Conservation (phyloP, 2,888 invertebrate species). For the Heliconius erato region DNA sequence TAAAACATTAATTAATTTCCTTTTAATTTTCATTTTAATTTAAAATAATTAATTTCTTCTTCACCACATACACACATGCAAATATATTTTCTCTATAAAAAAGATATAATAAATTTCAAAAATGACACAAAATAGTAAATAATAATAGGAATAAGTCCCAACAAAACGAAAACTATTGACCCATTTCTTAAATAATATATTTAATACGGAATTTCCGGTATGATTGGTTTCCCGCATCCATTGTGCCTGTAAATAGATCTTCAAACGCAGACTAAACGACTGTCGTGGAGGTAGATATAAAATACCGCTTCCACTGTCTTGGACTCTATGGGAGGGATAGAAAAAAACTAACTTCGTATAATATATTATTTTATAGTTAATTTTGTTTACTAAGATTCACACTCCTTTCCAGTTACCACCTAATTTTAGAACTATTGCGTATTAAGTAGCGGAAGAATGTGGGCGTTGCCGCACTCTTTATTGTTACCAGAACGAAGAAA, state of each 20-base stretch:
- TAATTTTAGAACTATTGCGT: neutral
- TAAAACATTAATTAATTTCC: too few relatives aligned
- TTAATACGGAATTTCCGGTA: constrained; percentile 27
- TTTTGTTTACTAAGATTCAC: neutral
- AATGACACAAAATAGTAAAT: neutral
- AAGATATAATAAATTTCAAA: neutral
- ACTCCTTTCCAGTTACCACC: neutral
- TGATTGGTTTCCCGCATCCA: constrained; percentile 35
- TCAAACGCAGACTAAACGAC: constrained; percentile 45
- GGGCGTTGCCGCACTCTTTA: neutral
- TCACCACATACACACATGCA: neutral
- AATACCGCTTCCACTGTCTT: constrained; percentile 44
- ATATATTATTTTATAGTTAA: neutral
- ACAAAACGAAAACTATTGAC: constrained; percentile 1
- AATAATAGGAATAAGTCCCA: neutral
- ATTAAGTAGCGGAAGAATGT: neutral
- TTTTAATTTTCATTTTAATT: too few relatives aligned
- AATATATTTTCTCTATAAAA: neutral
- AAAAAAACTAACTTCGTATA: constrained; percentile 28
- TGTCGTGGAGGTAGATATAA: constrained; percentile 46
- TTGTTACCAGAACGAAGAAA: neutral
- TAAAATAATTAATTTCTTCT: neutral
- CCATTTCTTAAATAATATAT: constrained; percentile 26
- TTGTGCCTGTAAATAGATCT: constrained; percentile 41
- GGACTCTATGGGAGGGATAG: constrained; percentile 34